Percentiles rank a stretch among this genome's conserved stretches.
Evolutionary conservation across 2,797 vertebrate genomes (phyloP).

Genomic region (Gambusia yucatana): DNA sequence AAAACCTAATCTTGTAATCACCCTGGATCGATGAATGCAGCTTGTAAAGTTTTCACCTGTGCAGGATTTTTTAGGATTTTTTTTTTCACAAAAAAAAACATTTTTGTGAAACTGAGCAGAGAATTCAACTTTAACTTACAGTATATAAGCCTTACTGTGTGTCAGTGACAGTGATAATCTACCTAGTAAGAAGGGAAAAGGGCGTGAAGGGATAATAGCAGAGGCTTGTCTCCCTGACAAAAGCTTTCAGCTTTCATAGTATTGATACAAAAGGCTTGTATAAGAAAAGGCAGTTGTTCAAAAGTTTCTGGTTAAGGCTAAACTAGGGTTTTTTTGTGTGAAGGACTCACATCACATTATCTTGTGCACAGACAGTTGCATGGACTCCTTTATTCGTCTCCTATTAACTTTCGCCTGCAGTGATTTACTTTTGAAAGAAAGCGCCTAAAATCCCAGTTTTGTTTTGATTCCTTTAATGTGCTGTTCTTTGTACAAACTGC

Average conservation of each 20-base stretch:
- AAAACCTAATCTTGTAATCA: slow-evolving; percentile 68
- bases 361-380: slow-evolving; percentile 44
- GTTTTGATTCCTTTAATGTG: slow-evolving; percentile 27
- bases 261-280: slow-evolving; percentile 69
- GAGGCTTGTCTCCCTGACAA: slow-evolving; percentile 82
- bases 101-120: slow-evolving; percentile 34
- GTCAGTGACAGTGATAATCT: slow-evolving; percentile 58
- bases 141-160: slow-evolving; percentile 61
- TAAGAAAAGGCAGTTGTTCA: slow-evolving; percentile 56
- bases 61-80: slow-evolving; percentile 31
- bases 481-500: slow-evolving; percentile 7
- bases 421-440: slow-evolving; percentile 33
- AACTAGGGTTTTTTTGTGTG: slow-evolving; percentile 63
- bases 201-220: slow-evolving; percentile 74
- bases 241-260: slow-evolving; percentile 72
- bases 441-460: slow-evolving; percentile 19
- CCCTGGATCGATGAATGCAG: slow-evolving; percentile 48
- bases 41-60: slow-evolving; percentile 65
- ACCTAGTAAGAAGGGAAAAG: slow-evolving; percentile 73
- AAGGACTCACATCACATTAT: slow-evolving; percentile 42
- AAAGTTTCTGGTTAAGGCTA: slow-evolving; percentile 67
- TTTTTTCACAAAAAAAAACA: slow-evolving; percentile 19
- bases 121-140: slow-evolving; percentile 60
- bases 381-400: slow-evolving; percentile 25
- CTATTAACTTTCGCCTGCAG: slow-evolving; percentile 42